Evolutionary conservation across 1,140 invertebrate species (phyloP).

Genomic region (Calosoma granatense): DNA sequence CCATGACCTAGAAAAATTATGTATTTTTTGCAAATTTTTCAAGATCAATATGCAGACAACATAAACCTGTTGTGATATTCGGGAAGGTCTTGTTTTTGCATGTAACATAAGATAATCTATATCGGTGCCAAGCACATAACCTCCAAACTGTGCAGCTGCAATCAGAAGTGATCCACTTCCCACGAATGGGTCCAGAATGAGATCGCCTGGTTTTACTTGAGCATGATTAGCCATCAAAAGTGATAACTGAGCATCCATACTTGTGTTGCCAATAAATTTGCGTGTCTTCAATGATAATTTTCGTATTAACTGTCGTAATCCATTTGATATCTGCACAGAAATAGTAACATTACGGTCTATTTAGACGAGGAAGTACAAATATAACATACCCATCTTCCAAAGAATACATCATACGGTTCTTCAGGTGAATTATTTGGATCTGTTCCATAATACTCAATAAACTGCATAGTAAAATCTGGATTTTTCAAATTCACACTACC

Average conservation of each 20-base stretch:
- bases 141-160: conserved; percentile 84
- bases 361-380: no score
- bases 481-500: conserved; percentile 73
- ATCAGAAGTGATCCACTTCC: conserved; percentile 89
- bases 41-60: conserved; percentile 11
- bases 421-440: conserved; percentile 62
- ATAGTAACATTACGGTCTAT: conserved; percentile 17
- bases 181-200: conserved; percentile 91
- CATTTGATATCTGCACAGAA: conserved; percentile 66
- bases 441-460: conserved; percentile 82
- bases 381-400: conserved; percentile 69
- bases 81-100: conserved; percentile 67
- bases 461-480: conserved; percentile 67
- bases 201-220: conserved; percentile 54
- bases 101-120: conserved; percentile 92
- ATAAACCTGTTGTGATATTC: conserved; percentile 62
- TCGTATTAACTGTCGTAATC: conserved; percentile 68
- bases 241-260: conserved; percentile 90
- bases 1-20: conserved; percentile 6
- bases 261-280: conserved; percentile 94
- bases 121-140: conserved; percentile 81
- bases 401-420: conserved; percentile 64
- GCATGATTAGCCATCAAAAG: conserved; percentile 93
- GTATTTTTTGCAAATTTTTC: background rate
- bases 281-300: conserved; percentile 76